Evolutionary conservation across 2,888 invertebrate genomes (phyloP).

Genomic region (Rhabditoides inermis): DNA sequence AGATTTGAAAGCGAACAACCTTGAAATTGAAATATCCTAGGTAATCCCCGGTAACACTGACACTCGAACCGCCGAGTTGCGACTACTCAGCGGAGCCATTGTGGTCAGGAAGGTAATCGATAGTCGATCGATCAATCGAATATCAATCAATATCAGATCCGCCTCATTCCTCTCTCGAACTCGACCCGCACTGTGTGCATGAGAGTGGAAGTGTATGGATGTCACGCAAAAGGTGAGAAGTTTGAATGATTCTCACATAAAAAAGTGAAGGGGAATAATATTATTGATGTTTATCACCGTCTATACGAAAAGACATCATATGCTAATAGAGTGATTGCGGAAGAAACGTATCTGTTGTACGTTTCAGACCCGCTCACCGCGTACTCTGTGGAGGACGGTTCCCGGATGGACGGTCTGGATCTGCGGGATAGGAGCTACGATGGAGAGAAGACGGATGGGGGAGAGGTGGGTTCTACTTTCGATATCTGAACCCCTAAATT

Average conservation of each 20-base stretch:
- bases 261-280: too few species aligned
- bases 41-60: constrained; percentile 75
- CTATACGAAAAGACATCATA: not conserved
- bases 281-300: too few species aligned
- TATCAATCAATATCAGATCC: constrained; percentile 61
- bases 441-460: not conserved
- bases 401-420: constrained; percentile 70
- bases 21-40: constrained; percentile 58
- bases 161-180: constrained; percentile 76
- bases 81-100: constrained; percentile 71
- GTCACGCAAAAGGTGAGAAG: constrained; percentile 69
- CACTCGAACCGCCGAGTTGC: constrained; percentile 73
- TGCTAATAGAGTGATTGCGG: not conserved
- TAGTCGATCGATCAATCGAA: not conserved
- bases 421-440: constrained; percentile 66
- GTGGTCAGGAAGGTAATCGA: constrained; percentile 60
- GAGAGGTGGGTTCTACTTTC: not conserved
- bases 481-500: too few species aligned
- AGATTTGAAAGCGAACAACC: not conserved
- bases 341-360: not conserved
- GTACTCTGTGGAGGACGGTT: constrained; percentile 80
- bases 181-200: constrained; percentile 79
- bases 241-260: not conserved
- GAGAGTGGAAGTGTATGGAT: constrained; percentile 81
- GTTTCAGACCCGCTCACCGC: constrained; percentile 70